Evolutionary conservation across 2,888 invertebrate genomes (phyloP), one percentile per base, ranked within the genome.

Genomic region (Xanthia icteritia): DNA sequence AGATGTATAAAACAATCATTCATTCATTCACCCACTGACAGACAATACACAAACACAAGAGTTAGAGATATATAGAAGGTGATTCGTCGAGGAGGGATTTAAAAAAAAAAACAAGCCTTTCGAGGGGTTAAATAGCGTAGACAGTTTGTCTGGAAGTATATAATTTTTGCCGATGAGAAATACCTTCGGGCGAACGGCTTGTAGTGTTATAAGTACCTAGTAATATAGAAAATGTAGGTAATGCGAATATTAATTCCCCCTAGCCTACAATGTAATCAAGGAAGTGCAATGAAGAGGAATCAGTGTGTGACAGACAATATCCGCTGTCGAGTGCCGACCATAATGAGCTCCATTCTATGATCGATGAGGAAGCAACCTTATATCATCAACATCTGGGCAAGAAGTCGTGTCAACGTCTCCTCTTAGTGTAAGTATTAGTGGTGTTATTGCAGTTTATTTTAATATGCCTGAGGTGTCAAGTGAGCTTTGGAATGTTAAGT

Each of bases 271-370:
- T 1, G 9, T 31, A 31, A 61, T 36, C 61, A 73, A 68, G 75
- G 86, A 86, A 85, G 77, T 69, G 74, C 61, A 73, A 69, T 66
- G 67, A 76, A 73, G 66, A 83, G 42, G 72, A 45, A 77, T 86
- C 71, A 77, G 73, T 77, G 63, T 81, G 45, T 85, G 75, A 79
- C 48, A 80, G 78, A 64, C 83, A 48, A 86, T 83, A 81, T 82
- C 82, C 81, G 84, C 65, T 42, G 65, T 17, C 39, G 36, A 70
- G 61, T 23, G 73, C 27, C 27, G 72, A 39, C 20, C 65, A 70
- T 67, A 86, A 84, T 83, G 84, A 83, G 81, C 72, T 81, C 45
- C 71, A 79, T 67, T 80, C 68, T 72, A 72, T 65, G 77, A 65
- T 63, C 54, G 58, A 79, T 76, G 54, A 86, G 77, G 79, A 81